Conservation (phyloP, 2,888 invertebrate genomes). For the Ormyrus labotus region DNA sequence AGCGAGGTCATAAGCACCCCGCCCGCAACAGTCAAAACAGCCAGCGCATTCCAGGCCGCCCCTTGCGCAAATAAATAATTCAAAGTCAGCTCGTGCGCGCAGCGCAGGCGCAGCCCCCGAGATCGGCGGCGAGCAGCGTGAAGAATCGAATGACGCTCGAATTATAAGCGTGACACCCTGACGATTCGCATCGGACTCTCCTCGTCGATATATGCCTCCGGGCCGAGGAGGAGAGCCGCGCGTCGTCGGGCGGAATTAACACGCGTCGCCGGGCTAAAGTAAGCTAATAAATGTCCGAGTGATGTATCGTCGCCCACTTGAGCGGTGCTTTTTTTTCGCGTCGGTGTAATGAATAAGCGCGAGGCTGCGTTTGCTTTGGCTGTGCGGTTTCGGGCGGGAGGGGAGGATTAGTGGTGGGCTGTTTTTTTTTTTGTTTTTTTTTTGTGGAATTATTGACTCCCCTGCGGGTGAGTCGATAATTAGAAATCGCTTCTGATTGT, state of each 20-base stretch:
- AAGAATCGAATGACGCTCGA: slow-evolving; percentile 73
- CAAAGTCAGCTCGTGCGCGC: slow-evolving; percentile 9
- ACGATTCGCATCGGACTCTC: slow-evolving; percentile 42
- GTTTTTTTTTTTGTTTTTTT: too few relatives aligned
- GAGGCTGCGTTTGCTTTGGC: too few relatives aligned
- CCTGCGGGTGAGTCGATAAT: too few relatives aligned
- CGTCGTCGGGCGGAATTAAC: slow-evolving; percentile 45
- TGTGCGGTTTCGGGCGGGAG: too few relatives aligned
- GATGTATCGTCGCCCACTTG: slow-evolving; percentile 46
- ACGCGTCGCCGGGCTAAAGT: slow-evolving; percentile 55
- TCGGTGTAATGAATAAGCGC: neutral
- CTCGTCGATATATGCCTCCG: neutral
- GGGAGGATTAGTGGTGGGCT: too few relatives aligned
- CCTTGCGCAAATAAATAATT: slow-evolving; percentile 36
- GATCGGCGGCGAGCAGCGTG: slow-evolving; percentile 59
- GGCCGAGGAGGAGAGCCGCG: neutral
- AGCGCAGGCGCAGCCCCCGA: slow-evolving; percentile 5
- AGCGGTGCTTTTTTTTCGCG: neutral
- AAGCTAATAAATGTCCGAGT: slow-evolving; percentile 57
- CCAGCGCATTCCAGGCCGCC: too few relatives aligned
- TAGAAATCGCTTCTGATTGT: too few relatives aligned
- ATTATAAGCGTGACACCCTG: slow-evolving; percentile 68
- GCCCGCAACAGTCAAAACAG: too few relatives aligned
- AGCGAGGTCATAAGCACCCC: too few relatives aligned
- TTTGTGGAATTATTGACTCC: too few relatives aligned